Percentiles rank a stretch among this genome's conserved stretches.
These are phyloP conservation scores for Tillus elongatus DNA, from an alignment of 2,888 invertebrate species.

Conservation along the genomic window DNA sequence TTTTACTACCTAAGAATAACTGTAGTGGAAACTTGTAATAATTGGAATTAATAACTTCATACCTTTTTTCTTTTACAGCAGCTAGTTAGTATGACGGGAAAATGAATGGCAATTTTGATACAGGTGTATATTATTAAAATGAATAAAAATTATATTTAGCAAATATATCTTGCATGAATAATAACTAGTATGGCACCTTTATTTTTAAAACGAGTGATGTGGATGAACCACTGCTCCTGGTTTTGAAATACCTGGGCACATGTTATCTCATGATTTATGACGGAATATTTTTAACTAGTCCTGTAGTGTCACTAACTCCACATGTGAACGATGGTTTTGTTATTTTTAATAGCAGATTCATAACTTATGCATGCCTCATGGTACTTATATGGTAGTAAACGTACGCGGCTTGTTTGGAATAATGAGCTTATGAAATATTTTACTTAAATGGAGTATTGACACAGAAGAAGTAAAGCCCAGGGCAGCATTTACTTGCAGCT, in stretches of 20 bases:
- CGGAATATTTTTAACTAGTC: constrained; percentile 36
- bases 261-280: constrained; percentile 36
- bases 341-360: too few species aligned
- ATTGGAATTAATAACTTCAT: background rate
- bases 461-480: too few species aligned
- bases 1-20: constrained; percentile 1
- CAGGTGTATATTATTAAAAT: constrained; percentile 3
- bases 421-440: too few species aligned
- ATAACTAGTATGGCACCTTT: constrained; percentile 5
- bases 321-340: too few species aligned
- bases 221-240: constrained; percentile 27
- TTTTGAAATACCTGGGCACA: constrained; percentile 37
- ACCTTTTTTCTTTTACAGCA: background rate
- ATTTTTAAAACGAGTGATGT: constrained; percentile 2
- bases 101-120: background rate
- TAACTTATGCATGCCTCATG: too few species aligned
- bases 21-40: background rate
- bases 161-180: background rate
- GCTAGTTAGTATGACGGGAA: background rate
- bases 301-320: constrained; percentile 20
- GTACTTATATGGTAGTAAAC: too few species aligned
- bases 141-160: background rate
- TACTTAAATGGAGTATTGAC: too few species aligned
- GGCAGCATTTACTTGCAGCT: too few species aligned
- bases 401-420: too few species aligned